These are phyloP conservation scores for Oxyteleia sp. DNA, from an alignment of 2,888 invertebrate genomes.

Conservation along the genomic window DNA sequence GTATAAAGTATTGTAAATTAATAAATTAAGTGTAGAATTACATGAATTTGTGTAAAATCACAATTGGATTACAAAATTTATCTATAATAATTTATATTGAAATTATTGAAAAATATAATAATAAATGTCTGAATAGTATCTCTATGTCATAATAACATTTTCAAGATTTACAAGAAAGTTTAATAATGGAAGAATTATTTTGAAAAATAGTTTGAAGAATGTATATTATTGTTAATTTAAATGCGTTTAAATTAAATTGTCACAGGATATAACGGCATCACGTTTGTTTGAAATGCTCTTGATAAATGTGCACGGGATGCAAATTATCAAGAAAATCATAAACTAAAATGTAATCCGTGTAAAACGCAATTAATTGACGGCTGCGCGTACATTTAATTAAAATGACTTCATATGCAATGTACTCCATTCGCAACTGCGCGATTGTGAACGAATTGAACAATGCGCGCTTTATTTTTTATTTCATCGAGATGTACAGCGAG, in stretches of 20 bases:
- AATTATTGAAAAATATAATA: no score
- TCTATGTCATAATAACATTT: no score
- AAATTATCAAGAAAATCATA: constrained; percentile 38
- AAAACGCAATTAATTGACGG: constrained; percentile 42
- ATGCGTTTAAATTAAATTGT: constrained; percentile 36
- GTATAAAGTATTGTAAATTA: no score
- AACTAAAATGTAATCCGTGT: constrained; percentile 36
- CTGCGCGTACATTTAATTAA: constrained; percentile 30
- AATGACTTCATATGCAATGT: constrained; percentile 13
- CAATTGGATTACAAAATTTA: no score
- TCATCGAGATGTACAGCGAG: not conserved
- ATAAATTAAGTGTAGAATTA: no score
- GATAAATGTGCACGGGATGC: constrained; percentile 4
- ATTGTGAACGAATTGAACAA: not conserved
- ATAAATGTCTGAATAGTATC: no score
- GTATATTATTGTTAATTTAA: no score
- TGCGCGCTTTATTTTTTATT: not conserved
- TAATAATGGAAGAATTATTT: no score
- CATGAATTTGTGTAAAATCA: no score
- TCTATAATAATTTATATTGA: no score
- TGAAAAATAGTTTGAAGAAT: no score
- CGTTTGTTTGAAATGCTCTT: constrained; percentile 15
- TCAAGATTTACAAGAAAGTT: no score
- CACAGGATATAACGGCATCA: constrained; percentile 6
- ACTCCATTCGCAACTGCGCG: not conserved